Conservation (phyloP, 2,888 invertebrate genomes). For the Caenorhabditis parvicauda region DNA sequence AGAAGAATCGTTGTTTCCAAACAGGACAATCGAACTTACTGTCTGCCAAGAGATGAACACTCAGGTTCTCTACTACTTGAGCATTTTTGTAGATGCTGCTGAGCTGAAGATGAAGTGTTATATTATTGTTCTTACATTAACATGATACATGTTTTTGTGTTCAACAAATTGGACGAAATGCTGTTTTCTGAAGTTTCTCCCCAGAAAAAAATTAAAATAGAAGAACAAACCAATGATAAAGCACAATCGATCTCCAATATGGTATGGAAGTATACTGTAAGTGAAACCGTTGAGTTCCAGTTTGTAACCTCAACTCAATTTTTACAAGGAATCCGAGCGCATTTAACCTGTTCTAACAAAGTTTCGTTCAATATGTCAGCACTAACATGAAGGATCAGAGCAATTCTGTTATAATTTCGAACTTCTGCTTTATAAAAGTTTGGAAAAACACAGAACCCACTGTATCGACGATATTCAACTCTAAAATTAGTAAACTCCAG, state of each 20-base stretch:
- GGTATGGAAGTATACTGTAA: not conserved
- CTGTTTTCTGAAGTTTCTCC: too few species aligned
- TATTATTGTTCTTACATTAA: too few species aligned
- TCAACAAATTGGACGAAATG: too few species aligned
- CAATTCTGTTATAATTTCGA: slow-evolving; percentile 3
- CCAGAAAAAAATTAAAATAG: too few species aligned
- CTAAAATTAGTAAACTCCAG: too few species aligned
- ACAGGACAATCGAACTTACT: too few species aligned
- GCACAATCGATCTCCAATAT: not conserved
- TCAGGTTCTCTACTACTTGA: slow-evolving; percentile 1
- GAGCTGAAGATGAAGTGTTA: not conserved
- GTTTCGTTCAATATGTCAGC: slow-evolving; percentile 3
- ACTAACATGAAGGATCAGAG: slow-evolving; percentile 12
- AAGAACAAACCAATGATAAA: not conserved
- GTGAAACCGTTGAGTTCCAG: slow-evolving; percentile 11
- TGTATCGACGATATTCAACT: too few species aligned
- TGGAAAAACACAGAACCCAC: too few species aligned
- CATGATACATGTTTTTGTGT: too few species aligned
- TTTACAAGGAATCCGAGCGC: not conserved
- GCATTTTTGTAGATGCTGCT: not conserved
- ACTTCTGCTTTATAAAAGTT: too few species aligned
- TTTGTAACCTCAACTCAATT: slow-evolving; percentile 5
- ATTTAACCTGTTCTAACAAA: slow-evolving; percentile 9
- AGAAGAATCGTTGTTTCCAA: not conserved
- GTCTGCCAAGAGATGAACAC: slow-evolving; percentile 10